Evolutionary conservation across 2,888 invertebrate species (phyloP).

Genomic region (Pseudanteris insignis): DNA sequence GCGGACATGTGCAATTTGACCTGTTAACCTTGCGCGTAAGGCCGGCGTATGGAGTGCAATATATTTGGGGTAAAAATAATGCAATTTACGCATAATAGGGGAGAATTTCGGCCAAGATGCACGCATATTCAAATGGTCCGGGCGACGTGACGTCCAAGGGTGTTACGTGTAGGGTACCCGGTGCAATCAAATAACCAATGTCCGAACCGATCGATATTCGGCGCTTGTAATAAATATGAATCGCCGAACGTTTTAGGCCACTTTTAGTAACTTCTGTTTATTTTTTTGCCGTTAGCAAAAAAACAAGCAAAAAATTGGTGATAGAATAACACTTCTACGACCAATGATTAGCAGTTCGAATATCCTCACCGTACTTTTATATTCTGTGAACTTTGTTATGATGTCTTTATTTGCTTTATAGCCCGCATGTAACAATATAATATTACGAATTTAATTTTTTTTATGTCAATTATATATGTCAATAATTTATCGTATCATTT

Average conservation of each 20-base stretch:
- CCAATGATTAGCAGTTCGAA: too few relatives aligned
- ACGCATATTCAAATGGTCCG: conserved; percentile 59
- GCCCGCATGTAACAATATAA: too few relatives aligned
- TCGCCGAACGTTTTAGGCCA: conserved; percentile 47
- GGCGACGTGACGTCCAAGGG: conserved; percentile 43
- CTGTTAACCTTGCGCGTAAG: conserved; percentile 59
- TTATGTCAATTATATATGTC: too few relatives aligned
- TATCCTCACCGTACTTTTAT: too few relatives aligned
- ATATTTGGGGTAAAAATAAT: conserved; percentile 67
- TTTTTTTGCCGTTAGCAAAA: conserved; percentile 6
- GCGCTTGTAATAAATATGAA: conserved; percentile 54
- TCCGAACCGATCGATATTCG: conserved; percentile 53
- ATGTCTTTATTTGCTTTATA: too few relatives aligned
- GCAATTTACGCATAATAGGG: conserved; percentile 66
- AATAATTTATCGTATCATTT: too few relatives aligned
- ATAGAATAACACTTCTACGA: too few relatives aligned
- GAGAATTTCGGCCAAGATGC: conserved; percentile 46
- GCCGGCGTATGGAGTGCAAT: conserved; percentile 55
- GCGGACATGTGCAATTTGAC: conserved; percentile 66
- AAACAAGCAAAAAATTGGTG: conserved; percentile 4
- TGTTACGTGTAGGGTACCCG: conserved; percentile 44
- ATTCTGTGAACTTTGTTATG: too few relatives aligned
- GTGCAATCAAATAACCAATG: conserved; percentile 47
- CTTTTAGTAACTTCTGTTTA: conserved; percentile 30
- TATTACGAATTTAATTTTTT: too few relatives aligned